Evolutionary conservation across 1,140 invertebrate species (phyloP).

Genomic region (Atopsyche davidsoni): DNA sequence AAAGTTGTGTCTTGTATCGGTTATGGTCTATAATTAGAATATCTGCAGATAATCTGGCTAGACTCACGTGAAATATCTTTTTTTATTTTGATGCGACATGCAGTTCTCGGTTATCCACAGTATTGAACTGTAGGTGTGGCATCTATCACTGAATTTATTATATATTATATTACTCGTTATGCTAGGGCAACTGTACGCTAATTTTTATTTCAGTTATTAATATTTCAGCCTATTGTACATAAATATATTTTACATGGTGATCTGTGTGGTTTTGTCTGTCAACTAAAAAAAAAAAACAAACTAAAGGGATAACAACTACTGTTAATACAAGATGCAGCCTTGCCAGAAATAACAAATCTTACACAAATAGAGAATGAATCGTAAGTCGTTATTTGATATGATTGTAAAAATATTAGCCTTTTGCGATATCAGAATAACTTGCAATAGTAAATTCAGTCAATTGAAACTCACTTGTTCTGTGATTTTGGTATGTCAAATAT

Average conservation of each 20-base stretch:
- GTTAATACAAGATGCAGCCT: slow-evolving; percentile 53
- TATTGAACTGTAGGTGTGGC: slow-evolving; percentile 36
- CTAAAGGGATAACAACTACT: slow-evolving; percentile 30
- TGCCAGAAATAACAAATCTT: slow-evolving; percentile 22
- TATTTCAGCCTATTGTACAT: slow-evolving; percentile 21
- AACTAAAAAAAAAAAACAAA: slow-evolving; percentile 15
- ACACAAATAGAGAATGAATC: too few species aligned
- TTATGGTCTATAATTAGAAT: slow-evolving; percentile 31
- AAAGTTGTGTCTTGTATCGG: slow-evolving; percentile 53
- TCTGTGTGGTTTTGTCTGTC: slow-evolving; percentile 24
- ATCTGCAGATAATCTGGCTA: slow-evolving; percentile 15
- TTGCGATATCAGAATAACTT: too few species aligned
- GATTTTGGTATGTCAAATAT: too few species aligned
- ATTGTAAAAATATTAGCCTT: too few species aligned
- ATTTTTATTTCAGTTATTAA: slow-evolving; percentile 7
- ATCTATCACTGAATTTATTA: slow-evolving; percentile 48
- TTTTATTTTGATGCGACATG: slow-evolving; percentile 12
- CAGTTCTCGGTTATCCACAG: slow-evolving; percentile 12
- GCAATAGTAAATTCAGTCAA: too few species aligned
- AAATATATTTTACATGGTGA: slow-evolving; percentile 28
- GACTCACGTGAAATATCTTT: too few species aligned
- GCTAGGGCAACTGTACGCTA: slow-evolving; percentile 18
- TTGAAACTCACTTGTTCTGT: too few species aligned
- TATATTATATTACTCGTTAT: slow-evolving; percentile 41
- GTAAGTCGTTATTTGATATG: too few species aligned